Evolutionary conservation across 2,113 vertebrate species (phyloP).

Genomic region (Callaeas wilsoni): DNA sequence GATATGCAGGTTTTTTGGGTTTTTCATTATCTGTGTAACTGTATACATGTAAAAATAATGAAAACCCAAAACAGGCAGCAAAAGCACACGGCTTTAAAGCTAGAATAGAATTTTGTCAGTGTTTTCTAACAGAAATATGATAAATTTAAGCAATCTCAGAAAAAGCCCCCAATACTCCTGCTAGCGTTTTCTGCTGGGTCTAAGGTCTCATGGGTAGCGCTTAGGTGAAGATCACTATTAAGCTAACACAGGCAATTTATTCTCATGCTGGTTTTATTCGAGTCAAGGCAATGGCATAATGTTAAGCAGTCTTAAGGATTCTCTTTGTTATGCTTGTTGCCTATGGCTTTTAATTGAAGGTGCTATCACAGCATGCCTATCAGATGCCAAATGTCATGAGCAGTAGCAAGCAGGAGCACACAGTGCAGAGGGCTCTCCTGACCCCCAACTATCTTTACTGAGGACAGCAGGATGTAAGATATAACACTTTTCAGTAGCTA

Average conservation of each 20-base stretch:
- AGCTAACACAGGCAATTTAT: neutral
- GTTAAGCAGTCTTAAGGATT: constrained; percentile 2
- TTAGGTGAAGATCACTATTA: constrained; percentile 20
- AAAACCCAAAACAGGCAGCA: constrained; percentile 4
- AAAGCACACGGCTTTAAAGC: constrained; percentile 16
- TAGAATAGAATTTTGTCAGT: neutral
- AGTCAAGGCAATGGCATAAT: neutral
- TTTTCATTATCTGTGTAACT: constrained; percentile 3
- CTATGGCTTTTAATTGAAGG: constrained; percentile 11
- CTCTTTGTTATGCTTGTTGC: constrained; percentile 3
- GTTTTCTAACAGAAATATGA: neutral
- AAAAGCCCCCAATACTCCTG: neutral
- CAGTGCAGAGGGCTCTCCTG: neutral
- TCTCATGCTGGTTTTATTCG: constrained; percentile 4
- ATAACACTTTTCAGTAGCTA: neutral
- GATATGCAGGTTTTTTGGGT: neutral
- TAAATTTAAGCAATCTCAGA: neutral
- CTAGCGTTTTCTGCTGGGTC: neutral
- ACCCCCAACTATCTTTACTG: neutral
- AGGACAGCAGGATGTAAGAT: neutral
- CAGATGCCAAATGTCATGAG: neutral
- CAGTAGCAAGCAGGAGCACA: neutral
- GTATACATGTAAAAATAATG: neutral
- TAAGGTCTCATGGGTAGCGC: neutral
- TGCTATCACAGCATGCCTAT: neutral